Evolutionary conservation across 2,113 vertebrate species (phyloP).

Genomic region (Sphyrna mokarran): DNA sequence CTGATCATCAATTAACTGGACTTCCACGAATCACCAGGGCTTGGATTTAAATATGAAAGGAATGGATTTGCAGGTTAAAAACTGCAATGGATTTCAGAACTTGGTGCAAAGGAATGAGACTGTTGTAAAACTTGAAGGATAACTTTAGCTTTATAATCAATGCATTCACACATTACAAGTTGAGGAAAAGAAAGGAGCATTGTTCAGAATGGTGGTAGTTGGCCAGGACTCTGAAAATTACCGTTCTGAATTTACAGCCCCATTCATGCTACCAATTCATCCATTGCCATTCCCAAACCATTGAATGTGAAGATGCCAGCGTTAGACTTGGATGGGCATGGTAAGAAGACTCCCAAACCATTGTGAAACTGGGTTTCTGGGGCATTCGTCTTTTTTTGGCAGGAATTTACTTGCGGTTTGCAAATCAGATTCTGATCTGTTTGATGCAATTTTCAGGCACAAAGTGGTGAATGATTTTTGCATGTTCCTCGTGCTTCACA

Average conservation of each 20-base stretch:
- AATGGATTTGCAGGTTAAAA: not conserved
- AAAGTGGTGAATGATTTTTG: not conserved
- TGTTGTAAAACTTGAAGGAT: not conserved
- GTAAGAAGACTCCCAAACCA: not conserved
- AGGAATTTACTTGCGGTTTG: not conserved
- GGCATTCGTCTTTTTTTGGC: not conserved
- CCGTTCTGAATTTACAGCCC: not conserved
- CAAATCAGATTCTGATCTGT: not conserved
- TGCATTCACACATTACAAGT: not conserved
- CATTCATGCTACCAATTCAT: not conserved
- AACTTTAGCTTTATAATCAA: not conserved
- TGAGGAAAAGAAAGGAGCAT: not conserved
- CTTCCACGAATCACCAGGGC: not conserved
- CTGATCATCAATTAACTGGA: not conserved
- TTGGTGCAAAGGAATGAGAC: not conserved
- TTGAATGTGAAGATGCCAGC: no score
- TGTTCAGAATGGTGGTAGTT: not conserved
- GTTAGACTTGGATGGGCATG: no score
- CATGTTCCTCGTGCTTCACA: no score
- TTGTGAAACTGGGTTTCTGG: not conserved
- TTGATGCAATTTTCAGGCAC: not conserved
- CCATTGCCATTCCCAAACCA: not conserved
- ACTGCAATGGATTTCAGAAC: not conserved
- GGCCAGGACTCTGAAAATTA: not conserved
- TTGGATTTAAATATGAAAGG: not conserved